These are phyloP conservation scores for Vanacampus margaritifer DNA, from an alignment of 2,113 vertebrate species.

Conservation along the genomic window DNA sequence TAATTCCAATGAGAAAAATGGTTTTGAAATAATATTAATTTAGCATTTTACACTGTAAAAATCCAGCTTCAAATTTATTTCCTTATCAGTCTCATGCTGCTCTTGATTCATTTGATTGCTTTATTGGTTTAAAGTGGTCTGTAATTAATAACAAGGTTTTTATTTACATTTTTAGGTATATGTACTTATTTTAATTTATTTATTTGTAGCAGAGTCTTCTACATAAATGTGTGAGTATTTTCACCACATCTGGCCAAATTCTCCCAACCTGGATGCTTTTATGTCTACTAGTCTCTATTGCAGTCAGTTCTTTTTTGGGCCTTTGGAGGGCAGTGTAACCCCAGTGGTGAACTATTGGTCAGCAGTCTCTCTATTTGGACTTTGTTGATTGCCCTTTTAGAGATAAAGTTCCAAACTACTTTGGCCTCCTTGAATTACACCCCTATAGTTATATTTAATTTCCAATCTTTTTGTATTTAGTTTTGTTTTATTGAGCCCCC, in stretches of 20 bases:
- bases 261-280: background rate
- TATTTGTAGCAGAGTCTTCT: too few species aligned
- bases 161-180: too few species aligned
- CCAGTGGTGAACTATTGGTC: slow-evolving; percentile 35
- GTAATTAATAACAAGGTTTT: too few species aligned
- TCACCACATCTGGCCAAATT: background rate
- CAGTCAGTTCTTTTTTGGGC: background rate
- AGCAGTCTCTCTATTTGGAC: slow-evolving; percentile 28
- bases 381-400: slow-evolving; percentile 21
- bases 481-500: background rate
- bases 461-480: background rate
- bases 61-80: background rate
- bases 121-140: background rate
- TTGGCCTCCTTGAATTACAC: background rate
- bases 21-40: background rate
- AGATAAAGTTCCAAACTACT: slow-evolving; percentile 5
- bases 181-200: too few species aligned
- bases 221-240: background rate
- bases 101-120: background rate
- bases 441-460: background rate
- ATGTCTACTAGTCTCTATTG: background rate
- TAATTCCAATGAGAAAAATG: too few species aligned
- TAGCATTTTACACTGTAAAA: background rate
- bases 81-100: background rate
- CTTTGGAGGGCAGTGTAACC: slow-evolving; percentile 72